These are phyloP conservation scores for Melierax canorus DNA, from an alignment of 2,113 vertebrate genomes.

Conservation along the genomic window DNA sequence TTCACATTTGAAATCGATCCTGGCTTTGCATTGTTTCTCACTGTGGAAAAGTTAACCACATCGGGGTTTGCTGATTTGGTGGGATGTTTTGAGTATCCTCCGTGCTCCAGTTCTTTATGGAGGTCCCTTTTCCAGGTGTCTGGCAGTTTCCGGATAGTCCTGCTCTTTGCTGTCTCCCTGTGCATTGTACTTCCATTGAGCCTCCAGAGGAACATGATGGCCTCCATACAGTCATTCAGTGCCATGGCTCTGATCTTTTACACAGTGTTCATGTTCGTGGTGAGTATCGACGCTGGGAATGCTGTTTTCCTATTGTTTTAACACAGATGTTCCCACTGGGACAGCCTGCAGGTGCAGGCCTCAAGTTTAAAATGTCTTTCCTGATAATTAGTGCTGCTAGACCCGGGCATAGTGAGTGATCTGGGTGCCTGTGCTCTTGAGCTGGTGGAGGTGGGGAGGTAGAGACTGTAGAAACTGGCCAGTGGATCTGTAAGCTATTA, in stretches of 20 bases:
- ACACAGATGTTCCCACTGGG: background rate
- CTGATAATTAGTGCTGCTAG: background rate
- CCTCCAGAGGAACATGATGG: constrained; percentile 98
- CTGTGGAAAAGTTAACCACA: rapidly evolving
- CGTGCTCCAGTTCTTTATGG: background rate
- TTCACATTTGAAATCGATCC: background rate
- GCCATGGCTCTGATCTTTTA: constrained; percentile 98
- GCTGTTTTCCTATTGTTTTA: background rate
- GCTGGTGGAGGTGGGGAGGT: background rate
- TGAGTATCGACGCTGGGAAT: constrained; percentile 58
- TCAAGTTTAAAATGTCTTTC: background rate
- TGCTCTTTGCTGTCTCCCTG: constrained; percentile 87
- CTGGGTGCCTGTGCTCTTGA: background rate
- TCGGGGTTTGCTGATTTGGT: rapidly evolving
- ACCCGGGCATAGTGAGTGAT: background rate
- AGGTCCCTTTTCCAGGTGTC: constrained; percentile 77
- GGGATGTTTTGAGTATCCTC: background rate
- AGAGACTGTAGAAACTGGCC: background rate
- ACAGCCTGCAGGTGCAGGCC: background rate
- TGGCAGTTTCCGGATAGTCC: constrained; percentile 79
- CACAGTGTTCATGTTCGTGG: constrained; percentile 94
- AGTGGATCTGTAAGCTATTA: background rate
- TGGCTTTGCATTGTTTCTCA: background rate
- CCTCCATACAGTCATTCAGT: constrained; percentile 96
- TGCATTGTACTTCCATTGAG: constrained; percentile 93